phyloP scores from a whole-genome alignment of 1,140 invertebrate species.

The Panonychus citri region DNA sequence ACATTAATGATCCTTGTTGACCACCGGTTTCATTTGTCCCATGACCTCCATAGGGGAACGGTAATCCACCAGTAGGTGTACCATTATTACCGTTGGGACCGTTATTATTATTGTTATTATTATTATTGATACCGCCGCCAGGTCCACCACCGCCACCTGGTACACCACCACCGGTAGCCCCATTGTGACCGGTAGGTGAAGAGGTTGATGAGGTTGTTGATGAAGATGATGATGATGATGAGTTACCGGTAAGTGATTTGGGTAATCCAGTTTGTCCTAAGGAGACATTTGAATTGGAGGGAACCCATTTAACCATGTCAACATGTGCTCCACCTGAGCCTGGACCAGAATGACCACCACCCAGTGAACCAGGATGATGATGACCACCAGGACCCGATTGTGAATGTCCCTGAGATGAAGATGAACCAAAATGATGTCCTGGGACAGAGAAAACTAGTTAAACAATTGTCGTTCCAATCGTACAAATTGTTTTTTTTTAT shows the following conservation, averaged over 20 bases:
- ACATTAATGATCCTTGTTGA: too few relatives aligned
- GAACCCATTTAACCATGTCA: not conserved
- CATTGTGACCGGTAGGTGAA: not conserved
- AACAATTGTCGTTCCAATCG: too few relatives aligned
- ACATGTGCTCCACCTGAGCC: not conserved
- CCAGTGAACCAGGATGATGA: not conserved
- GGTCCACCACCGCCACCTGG: not conserved
- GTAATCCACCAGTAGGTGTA: not conserved
- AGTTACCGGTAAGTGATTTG: not conserved
- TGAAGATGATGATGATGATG: not conserved
- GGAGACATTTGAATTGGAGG: not conserved
- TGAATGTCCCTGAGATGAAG: not conserved
- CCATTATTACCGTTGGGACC: too few relatives aligned
- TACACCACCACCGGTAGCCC: not conserved
- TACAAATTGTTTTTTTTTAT: too few relatives aligned
- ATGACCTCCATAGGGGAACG: not conserved
- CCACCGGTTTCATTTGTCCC: not conserved
- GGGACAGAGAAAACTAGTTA: not conserved
- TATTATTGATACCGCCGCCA: too few relatives aligned
- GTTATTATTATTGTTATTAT: not conserved
- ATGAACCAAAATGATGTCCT: not conserved
- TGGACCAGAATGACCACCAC: not conserved
- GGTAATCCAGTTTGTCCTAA: not conserved
- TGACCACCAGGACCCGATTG: not conserved
- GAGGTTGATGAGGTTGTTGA: not conserved